Base-by-base conservation (phyloP, 2,113 vertebrate species). In the Pelecanus crispus region DNA sequence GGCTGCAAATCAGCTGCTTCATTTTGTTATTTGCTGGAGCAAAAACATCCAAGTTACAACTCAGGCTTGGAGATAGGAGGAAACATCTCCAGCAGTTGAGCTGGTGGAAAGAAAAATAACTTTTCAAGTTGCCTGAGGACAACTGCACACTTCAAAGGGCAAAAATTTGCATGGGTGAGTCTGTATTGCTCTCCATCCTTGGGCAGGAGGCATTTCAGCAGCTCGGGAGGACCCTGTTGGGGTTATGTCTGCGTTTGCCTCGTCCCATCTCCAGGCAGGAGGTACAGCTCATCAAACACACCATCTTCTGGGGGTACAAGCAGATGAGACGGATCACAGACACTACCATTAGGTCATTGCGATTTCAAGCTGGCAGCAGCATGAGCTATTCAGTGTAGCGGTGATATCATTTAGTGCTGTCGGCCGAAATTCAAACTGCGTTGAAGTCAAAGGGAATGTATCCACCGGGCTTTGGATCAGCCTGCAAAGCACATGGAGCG, bases 401-500 rank as follows among this genome's bases (percentile, higher is more conserved):
- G 73, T 26, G 67, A 77, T 4, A 18, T 38, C 71, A 4, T 50
- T 58, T 14, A n/a, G 74, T 4, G 0, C 59, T 1, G 32, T 2
- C 31, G 29, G 85, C 74, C 3, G 21, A 40, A 70, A 74, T 42
- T 25, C 65, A 17, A 59, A 14, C 10, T 2, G 59, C 2, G 0
- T 25, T 26, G 50, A 25, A 86, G 86, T 59, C 92, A 15, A 56
- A 87, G 88, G 88, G 62, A 91, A 58, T 0, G 90, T 32, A 86
- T 83, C 72, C 66, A 16, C 73, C 26, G 13, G 95, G 91, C 91
- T 75, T 53, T 73, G 95, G 94, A 94, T 21, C 92, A 94, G 92
- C 80, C 95, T 70, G 83, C 72, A 17, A 4, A 93, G 90, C 96
- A 91, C 94, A 92, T 56, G 92, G 83, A 81, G 61, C 0, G 63